Base-by-base conservation (phyloP, 2,797 vertebrate species). In the Mormyrops attenuatus region DNA sequence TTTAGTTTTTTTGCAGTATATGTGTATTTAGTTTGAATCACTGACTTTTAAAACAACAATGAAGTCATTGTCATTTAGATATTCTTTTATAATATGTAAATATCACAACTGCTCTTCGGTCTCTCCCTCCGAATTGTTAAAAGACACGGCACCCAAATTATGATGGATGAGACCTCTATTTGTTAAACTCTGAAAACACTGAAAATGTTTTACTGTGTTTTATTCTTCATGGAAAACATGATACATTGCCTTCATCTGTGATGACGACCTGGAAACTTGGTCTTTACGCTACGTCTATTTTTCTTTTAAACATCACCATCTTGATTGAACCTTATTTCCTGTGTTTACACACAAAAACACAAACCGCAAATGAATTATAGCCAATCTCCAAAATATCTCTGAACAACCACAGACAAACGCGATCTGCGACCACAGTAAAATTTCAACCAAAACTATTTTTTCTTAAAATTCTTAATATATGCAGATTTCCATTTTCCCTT, bases 311-410 rank as follows among this genome's bases (percentile, higher is more conserved):
- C n/a, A 80, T 34, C 88, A 69, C 63, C 88, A 73, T 88, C 88
- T 63, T 53, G 88, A 47, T 66, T 80, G 88, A 89, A 85, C 20
- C 77, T 53, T 52, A 60, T 80, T 89, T 89, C 77, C 88, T 89
- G 88, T 55, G 50, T 80, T 86, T 55, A 44, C 77, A 44, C 8
- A 77, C 63, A 89, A 53, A 55, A 89, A 55, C 88, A 85, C 73
- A 63, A 63, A n/a, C 73, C 49, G n/a, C 82, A 80, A 20, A 41
- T 41, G 8, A 52, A 22, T 53, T 53, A 53, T 15, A 9, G 11
- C 26, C 50, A 7, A 2, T 30, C 85, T 26, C 22, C 50, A 6
- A 87, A 30, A 26, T 55, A 52, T 87, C 20, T 38, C 50, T 30
- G 49, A 26, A 87, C 26, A 34, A 52, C 49, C 50, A 52, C 85